A percentile compares a stretch with the other conserved stretches of the same genome.
Conservation (phyloP, 2,113 vertebrate species). For the Prolemur simus region DNA sequence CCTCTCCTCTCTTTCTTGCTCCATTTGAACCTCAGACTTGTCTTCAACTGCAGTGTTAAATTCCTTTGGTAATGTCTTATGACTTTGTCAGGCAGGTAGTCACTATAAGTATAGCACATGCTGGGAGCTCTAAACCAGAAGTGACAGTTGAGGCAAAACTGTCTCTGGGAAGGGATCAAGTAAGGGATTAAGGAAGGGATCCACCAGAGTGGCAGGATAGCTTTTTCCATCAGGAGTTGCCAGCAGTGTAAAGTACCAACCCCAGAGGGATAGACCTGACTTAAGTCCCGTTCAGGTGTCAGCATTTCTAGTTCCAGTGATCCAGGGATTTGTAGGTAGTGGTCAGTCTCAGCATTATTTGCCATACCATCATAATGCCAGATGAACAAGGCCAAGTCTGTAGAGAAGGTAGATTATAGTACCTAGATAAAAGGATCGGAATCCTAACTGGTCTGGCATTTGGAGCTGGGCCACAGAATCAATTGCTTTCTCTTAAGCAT, state of each 20-base stretch:
- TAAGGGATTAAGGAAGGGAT: not conserved
- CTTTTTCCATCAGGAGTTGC: not conserved
- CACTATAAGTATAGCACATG: not conserved
- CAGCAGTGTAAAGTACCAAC: not conserved
- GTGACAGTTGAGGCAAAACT: not conserved
- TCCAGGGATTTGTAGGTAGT: not conserved
- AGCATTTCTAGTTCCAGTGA: not conserved
- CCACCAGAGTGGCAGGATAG: not conserved
- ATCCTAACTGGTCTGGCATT: not conserved
- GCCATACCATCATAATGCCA: not conserved
- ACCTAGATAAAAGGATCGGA: not conserved
- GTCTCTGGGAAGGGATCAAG: not conserved
- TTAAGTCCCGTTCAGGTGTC: not conserved
- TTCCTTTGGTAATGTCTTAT: not conserved
- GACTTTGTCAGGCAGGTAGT: not conserved
- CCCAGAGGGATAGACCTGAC: not conserved
- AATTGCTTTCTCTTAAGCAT: not conserved
- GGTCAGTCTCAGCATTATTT: not conserved
- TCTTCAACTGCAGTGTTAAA: not conserved
- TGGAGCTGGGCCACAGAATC: not conserved
- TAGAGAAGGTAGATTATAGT: not conserved
- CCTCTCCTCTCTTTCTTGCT: not conserved
- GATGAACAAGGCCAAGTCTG: not conserved
- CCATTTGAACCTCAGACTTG: not conserved
- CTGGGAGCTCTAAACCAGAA: not conserved